Percentiles rank a stretch among this genome's conserved stretches.
Conservation (phyloP, 2,797 vertebrate species). For the Octomys mimax region DNA sequence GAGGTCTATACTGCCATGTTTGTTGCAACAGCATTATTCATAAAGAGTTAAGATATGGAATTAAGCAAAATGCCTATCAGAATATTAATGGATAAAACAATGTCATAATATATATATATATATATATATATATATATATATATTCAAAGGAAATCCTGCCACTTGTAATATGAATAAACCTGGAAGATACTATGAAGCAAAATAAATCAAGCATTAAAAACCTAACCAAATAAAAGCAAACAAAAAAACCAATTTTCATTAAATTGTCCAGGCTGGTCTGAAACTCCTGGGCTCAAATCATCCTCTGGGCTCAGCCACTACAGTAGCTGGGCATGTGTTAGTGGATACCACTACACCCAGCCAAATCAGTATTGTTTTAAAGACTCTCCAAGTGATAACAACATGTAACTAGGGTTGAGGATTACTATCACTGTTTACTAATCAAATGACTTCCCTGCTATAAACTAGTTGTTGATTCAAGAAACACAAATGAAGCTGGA, state of each 20-base stretch:
- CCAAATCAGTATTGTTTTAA: conserved; percentile 1
- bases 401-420: background rate
- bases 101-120: background rate
- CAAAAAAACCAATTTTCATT: background rate
- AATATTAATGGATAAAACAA: background rate
- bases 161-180: background rate
- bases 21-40: background rate
- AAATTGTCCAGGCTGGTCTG: background rate
- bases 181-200: background rate
- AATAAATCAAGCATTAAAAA: background rate
- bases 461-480: conserved; percentile 37
- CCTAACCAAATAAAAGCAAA: background rate
- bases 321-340: background rate
- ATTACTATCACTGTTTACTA: conserved; percentile 44
- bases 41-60: background rate
- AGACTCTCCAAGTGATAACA: conserved; percentile 8
- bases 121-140: too few species aligned
- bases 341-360: background rate
- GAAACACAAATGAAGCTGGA: conserved; percentile 47
- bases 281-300: background rate
- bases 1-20: background rate
- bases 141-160: background rate
- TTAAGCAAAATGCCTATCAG: background rate
- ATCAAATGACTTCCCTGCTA: conserved; percentile 31
- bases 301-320: background rate